A percentile compares a stretch with the other conserved stretches of the same genome.
Conservation (phyloP, 1,140 invertebrate species). For the Glomeris maerens region DNA sequence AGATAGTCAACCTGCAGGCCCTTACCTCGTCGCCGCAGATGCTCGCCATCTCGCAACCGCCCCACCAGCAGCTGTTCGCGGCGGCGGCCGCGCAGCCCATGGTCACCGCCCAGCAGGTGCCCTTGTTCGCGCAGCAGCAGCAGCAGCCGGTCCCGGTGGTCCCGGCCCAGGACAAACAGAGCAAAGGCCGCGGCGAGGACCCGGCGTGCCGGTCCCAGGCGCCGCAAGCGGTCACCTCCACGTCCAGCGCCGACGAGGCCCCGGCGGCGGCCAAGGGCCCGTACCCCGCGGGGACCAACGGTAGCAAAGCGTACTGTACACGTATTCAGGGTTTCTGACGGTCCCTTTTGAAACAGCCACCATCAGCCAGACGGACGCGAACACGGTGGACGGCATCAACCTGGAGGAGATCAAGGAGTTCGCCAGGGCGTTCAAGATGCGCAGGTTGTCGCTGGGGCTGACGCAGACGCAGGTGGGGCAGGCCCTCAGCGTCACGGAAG, state of each 20-base stretch:
- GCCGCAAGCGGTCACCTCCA: too few relatives aligned
- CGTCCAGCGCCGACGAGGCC: too few relatives aligned
- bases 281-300: constrained; percentile 5
- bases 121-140: too few relatives aligned
- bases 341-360: constrained; percentile 34
- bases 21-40: too few relatives aligned
- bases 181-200: too few relatives aligned
- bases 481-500: constrained; percentile 86
- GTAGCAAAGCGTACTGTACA: too few relatives aligned
- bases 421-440: constrained; percentile 89
- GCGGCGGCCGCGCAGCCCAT: constrained; percentile 41
- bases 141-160: too few relatives aligned
- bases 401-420: constrained; percentile 97
- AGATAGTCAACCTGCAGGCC: constrained; percentile 65
- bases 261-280: too few relatives aligned
- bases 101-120: too few relatives aligned
- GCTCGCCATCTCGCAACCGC: constrained; percentile 45
- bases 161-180: too few relatives aligned
- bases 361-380: constrained; percentile 82
- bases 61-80: constrained; percentile 51
- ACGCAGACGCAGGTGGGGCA: constrained; percentile 85
- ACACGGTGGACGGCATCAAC: constrained; percentile 90
- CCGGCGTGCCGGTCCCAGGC: too few relatives aligned
- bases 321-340: too few relatives aligned
- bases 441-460: constrained; percentile 76